Conservation (phyloP, 2,888 invertebrate species). For the Alloplasta piceator region DNA sequence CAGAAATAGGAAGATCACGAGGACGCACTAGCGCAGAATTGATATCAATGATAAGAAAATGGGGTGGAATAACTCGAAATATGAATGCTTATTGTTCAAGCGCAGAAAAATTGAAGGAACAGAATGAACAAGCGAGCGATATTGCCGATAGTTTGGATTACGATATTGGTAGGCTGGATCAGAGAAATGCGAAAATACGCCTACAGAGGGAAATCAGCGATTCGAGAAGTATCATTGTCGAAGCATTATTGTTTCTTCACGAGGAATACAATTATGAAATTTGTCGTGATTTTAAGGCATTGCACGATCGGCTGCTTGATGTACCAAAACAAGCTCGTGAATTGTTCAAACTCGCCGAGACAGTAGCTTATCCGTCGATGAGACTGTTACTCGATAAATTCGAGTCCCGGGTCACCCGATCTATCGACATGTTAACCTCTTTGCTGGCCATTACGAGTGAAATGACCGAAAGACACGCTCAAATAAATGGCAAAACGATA, state of each 20-base stretch:
- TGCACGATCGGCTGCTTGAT: conserved; percentile 82
- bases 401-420: conserved; percentile 82
- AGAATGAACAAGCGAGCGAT: conserved; percentile 70
- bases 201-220: conserved; percentile 71
- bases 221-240: conserved; percentile 71
- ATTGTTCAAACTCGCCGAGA: conserved; percentile 84
- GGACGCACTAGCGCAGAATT: conserved; percentile 63
- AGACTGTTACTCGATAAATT: conserved; percentile 83
- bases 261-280: conserved; percentile 75
- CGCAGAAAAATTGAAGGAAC: conserved; percentile 73
- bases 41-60: conserved; percentile 42
- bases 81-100: conserved; percentile 72
- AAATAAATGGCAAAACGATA: conserved; percentile 84
- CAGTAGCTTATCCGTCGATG: conserved; percentile 83
- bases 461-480: conserved; percentile 84
- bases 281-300: conserved; percentile 83
- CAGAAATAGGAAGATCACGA: conserved; percentile 61
- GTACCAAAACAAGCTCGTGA: conserved; percentile 84
- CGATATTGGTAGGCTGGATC: conserved; percentile 74
- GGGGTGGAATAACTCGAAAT: conserved; percentile 44
- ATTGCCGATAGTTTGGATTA: conserved; percentile 75
- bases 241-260: conserved; percentile 73
- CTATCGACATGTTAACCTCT: conserved; percentile 77
- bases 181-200: conserved; percentile 71
- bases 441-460: conserved; percentile 83